These are phyloP conservation scores for Trichosurus vulpecula DNA, from an alignment of 2,797 vertebrate genomes.

Conservation along the genomic window DNA sequence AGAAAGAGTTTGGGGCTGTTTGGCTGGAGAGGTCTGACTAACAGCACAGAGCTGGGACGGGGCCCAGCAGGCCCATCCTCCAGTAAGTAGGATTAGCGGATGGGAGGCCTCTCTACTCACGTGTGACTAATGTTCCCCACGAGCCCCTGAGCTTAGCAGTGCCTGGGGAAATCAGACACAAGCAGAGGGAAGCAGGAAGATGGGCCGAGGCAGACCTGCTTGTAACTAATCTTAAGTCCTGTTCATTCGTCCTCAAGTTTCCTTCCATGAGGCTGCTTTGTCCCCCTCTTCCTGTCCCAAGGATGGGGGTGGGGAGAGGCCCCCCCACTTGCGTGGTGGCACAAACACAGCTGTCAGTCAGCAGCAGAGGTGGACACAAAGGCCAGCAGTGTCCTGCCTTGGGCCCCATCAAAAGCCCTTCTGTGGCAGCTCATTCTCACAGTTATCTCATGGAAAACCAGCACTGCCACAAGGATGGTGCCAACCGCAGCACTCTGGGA, in stretches of 20 bases:
- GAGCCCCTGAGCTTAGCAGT: not conserved
- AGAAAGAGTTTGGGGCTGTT: not conserved
- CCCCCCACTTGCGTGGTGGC: not conserved
- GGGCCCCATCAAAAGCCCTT: slow-evolving; percentile 59
- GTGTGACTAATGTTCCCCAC: not conserved
- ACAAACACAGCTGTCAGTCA: not conserved
- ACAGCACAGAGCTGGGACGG: not conserved
- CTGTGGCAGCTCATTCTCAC: slow-evolving; percentile 3
- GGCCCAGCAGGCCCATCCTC: not conserved
- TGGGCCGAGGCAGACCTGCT: not conserved
- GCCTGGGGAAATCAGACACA: not conserved
- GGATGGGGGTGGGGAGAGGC: not conserved
- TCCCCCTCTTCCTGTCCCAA: not conserved
- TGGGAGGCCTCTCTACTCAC: not conserved
- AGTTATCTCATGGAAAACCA: not conserved
- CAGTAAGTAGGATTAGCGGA: not conserved
- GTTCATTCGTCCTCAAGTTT: not conserved
- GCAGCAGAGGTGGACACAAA: slow-evolving; percentile 42
- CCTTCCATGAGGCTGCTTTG: not conserved
- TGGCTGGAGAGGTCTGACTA: not conserved
- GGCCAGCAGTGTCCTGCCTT: slow-evolving; percentile 34
- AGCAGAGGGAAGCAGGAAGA: not conserved
- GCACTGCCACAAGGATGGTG: not conserved
- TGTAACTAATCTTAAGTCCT: not conserved
- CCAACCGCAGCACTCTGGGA: not conserved